Base-by-base conservation (phyloP, 2,888 invertebrate genomes). In the Bombyx huttoni region DNA sequence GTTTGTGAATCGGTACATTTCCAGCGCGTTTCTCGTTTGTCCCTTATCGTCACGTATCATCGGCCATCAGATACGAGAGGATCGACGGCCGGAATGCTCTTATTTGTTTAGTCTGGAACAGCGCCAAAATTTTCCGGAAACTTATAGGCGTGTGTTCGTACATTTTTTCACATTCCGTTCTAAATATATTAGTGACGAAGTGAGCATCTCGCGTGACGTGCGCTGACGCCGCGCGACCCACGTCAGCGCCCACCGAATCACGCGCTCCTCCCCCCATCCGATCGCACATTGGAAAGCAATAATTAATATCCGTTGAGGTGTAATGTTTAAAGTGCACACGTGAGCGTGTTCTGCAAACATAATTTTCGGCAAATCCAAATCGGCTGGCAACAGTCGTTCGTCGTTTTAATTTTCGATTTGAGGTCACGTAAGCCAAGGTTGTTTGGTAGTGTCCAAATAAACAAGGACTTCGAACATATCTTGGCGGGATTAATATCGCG, bases 151-250 rank as follows among this genome's bases (percentile, higher is more conserved):
- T 68, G 65, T 68, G 67, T 70, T 67, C 68, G 62, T 67, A 65
- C 63, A 75, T 78, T 78, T 81, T 78, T 73, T 65, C 62, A 75
- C 75, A 81, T 81, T 81, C 80, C 75, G 54, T 65, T 79, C 85
- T 85, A 87, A 82, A 86, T 83, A 80, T 86, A 84, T 69, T 57
- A 62, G 74, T 82, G 84, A 83, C 76, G 79, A 73, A 61, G 51
- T 61, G 66, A 63, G 60, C 53, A 63, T 59, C 61, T 60, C 66
- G 55, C 53, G 70, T 85, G 86, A 85, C 83, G 86, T 70, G 71
- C 59, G 72, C 68, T 73, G 76, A 79, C 76, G 76, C 74, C 56
- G 73, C 68, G 59, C 72, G 58, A 71, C 79, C 78, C 78, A 75
- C 80, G 78, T 78, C 81, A 80, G 74, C 71, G 61, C 69, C 64